Percentiles rank a stretch among this genome's conserved stretches.
These are phyloP conservation scores for Antrozous pallidus DNA, from an alignment of 2,797 vertebrate species.

Conservation along the genomic window DNA sequence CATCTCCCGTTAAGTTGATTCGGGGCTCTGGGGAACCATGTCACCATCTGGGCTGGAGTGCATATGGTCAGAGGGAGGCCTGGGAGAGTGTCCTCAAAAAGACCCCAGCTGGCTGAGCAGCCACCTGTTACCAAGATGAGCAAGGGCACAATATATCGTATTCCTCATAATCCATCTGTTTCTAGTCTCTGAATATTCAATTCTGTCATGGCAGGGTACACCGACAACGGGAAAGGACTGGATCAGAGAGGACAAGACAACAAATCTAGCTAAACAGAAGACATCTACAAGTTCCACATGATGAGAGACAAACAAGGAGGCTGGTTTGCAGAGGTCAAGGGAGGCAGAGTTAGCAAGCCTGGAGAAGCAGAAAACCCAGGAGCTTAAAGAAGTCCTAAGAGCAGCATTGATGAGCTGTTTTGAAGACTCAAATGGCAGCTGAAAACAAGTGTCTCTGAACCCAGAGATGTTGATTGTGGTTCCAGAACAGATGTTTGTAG, in stretches of 20 bases:
- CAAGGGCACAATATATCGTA: neutral
- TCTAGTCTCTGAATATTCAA: neutral
- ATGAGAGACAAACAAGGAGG: neutral
- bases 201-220: neutral
- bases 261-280: neutral
- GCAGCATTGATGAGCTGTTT: neutral
- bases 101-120: constrained; percentile 66
- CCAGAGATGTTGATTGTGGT: neutral
- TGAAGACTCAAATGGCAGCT: neutral
- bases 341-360: neutral
- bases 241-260: neutral
- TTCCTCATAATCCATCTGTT: constrained; percentile 42
- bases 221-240: neutral
- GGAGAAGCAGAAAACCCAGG: neutral
- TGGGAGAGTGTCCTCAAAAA: constrained; percentile 58
- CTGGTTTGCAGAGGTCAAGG: neutral
- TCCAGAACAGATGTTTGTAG: neutral
- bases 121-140: constrained; percentile 63
- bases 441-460: neutral
- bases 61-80: constrained; percentile 53
- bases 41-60: constrained; percentile 69
- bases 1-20: constrained; percentile 64
- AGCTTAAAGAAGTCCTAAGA: neutral
- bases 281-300: neutral
- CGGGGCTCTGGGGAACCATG: constrained; percentile 60